A percentile compares a stretch with the other conserved stretches of the same genome.
phyloP scores from a whole-genome alignment of 64 coral and sea anemone species.

The Stichodactyla mertensii region DNA sequence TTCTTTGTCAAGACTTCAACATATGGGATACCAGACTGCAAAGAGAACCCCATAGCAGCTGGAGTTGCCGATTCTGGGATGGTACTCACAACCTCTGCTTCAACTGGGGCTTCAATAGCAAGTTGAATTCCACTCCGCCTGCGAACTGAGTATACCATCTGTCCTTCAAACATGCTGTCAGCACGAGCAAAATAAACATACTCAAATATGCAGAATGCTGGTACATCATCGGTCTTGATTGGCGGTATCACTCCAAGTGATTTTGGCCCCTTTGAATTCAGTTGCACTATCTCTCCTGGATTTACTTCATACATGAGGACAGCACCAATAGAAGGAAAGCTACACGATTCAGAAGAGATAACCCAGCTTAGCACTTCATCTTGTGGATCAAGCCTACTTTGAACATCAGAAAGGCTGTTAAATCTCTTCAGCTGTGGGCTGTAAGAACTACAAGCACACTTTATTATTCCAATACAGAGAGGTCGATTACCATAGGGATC shows the following conservation, averaged over 20 bases:
- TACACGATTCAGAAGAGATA: conserved; percentile 85
- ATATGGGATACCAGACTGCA: conserved; percentile 74
- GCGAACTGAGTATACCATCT: conserved; percentile 90
- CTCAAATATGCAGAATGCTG: conserved; percentile 96
- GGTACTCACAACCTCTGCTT: conserved; percentile 95
- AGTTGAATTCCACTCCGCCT: conserved; percentile 81
- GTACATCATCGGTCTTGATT: conserved; percentile 24
- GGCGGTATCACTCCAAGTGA: conserved; percentile 55
- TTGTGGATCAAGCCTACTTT: conserved; percentile 37
- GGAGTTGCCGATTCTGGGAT: conserved; percentile 95
- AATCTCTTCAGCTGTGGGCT: conserved; percentile 9
- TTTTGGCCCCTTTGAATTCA: conserved; percentile 67
- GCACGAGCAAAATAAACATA: conserved; percentile 97
- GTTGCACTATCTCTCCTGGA: conserved; percentile 86
- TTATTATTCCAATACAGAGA: conserved; percentile 79
- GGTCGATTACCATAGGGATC: conserved; percentile 95
- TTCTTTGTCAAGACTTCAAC: conserved; percentile 95
- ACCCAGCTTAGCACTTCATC: conserved; percentile 66
- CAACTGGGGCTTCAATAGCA: conserved; percentile 75
- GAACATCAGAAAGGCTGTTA: conserved; percentile 24
- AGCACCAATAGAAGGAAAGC: conserved; percentile 91
- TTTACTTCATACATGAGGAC: conserved; percentile 71
- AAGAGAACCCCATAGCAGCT: conserved; percentile 78
- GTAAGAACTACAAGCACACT: conserved; percentile 52
- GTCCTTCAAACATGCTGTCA: conserved; percentile 95